A percentile compares a stretch with the other conserved stretches of the same genome.
phyloP scores from a whole-genome alignment of 2,888 invertebrate species.

The Drosophila rellima region DNA sequence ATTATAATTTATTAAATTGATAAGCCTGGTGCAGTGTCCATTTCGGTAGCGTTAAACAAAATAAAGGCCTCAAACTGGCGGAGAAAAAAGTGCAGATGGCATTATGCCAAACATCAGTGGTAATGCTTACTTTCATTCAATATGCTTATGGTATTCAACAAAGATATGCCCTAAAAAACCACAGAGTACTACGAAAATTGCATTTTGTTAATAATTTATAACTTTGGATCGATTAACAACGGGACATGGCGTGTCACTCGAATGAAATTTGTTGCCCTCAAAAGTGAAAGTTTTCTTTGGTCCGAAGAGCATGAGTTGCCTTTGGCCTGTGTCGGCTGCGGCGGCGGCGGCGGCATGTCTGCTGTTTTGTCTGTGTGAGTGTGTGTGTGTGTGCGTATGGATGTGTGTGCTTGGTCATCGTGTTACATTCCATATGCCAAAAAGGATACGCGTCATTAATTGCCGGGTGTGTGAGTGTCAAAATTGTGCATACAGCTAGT shows the following conservation, averaged over 20 bases:
- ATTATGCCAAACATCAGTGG: slow-evolving; percentile 90
- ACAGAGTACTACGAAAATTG: background rate
- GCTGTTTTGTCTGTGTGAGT: slow-evolving; percentile 21
- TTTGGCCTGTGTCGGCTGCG: slow-evolving; percentile 32
- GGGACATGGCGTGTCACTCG: slow-evolving; percentile 33
- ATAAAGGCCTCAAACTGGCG: slow-evolving; percentile 83
- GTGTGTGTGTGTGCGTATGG: slow-evolving; percentile 25
- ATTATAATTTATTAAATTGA: slow-evolving; percentile 30
- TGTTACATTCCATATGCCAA: slow-evolving; percentile 16
- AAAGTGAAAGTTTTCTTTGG: slow-evolving; percentile 66
- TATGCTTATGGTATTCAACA: slow-evolving; percentile 22
- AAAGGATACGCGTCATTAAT: slow-evolving; percentile 28
- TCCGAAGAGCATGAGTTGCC: slow-evolving; percentile 18
- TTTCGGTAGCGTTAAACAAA: slow-evolving; percentile 11
- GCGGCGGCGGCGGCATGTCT: slow-evolving; percentile 47
- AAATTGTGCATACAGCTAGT: background rate
- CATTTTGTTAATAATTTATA: slow-evolving; percentile 25
- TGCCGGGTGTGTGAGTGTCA: slow-evolving; percentile 4
- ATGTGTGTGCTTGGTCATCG: slow-evolving; percentile 28
- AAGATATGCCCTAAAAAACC: slow-evolving; percentile 18
- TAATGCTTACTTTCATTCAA: slow-evolving; percentile 65
- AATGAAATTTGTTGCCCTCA: slow-evolving; percentile 28
- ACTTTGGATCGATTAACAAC: background rate
- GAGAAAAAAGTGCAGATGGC: slow-evolving; percentile 87
- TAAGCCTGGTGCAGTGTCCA: slow-evolving; percentile 18